These are phyloP conservation scores for Urosaurus nigricauda DNA, from an alignment of 2,797 vertebrate species.

Conservation along the genomic window DNA sequence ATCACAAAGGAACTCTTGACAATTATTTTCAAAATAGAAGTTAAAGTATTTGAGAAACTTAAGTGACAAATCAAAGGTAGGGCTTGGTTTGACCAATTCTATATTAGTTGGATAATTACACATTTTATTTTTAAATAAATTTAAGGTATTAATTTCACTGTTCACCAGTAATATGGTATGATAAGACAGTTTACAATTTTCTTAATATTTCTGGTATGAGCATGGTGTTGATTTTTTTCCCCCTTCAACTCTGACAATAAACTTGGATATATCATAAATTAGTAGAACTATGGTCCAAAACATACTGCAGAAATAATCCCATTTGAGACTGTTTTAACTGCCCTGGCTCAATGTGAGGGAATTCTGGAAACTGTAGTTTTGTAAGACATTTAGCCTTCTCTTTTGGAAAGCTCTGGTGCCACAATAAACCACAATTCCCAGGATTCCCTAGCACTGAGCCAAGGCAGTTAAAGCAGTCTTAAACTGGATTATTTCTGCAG, in stretches of 20 bases:
- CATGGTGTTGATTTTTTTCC: slow-evolving; percentile 56
- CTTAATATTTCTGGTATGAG: slow-evolving; percentile 59
- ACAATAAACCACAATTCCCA: too few species aligned
- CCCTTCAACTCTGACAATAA: slow-evolving; percentile 61
- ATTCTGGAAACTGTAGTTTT: too few species aligned
- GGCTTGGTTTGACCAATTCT: slow-evolving; percentile 22
- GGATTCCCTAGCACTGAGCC: too few species aligned
- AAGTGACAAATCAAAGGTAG: not conserved
- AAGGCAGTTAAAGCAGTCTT: too few species aligned
- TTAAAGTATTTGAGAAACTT: not conserved
- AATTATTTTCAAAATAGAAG: slow-evolving; percentile 22
- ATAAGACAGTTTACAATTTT: slow-evolving; percentile 58
- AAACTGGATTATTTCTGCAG: too few species aligned
- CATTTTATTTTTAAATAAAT: slow-evolving; percentile 55
- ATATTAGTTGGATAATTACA: slow-evolving; percentile 60
- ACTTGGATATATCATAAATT: slow-evolving; percentile 51
- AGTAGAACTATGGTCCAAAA: slow-evolving; percentile 56
- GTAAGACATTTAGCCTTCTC: too few species aligned
- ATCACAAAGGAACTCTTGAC: slow-evolving; percentile 6
- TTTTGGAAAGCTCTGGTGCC: too few species aligned
- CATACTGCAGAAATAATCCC: too few species aligned
- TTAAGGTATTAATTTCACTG: slow-evolving; percentile 62
- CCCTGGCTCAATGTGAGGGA: too few species aligned
- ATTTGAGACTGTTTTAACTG: too few species aligned
- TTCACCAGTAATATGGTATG: slow-evolving; percentile 61